These are phyloP conservation scores for Drosophila paranaensis DNA, from an alignment of 2,888 invertebrate genomes.

Conservation along the genomic window DNA sequence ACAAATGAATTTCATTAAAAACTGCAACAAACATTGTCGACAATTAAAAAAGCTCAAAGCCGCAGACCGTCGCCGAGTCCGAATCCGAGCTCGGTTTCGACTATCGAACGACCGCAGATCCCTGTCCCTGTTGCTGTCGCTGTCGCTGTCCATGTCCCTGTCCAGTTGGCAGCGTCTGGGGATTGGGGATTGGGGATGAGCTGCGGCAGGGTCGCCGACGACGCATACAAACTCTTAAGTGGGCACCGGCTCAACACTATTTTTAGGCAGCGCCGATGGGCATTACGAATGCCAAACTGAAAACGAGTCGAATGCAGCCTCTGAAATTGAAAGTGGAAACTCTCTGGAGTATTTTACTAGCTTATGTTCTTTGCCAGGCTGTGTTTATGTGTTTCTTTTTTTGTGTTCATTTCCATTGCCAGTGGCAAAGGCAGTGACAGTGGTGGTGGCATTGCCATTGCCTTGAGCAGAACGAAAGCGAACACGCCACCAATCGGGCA, in stretches of 20 bases:
- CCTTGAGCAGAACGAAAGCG: conserved; percentile 40
- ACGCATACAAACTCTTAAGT: conserved; percentile 62
- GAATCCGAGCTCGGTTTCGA: conserved; percentile 22
- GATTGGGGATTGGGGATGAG: conserved; percentile 70
- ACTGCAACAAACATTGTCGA: conserved; percentile 80
- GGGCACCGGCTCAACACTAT: conserved; percentile 55
- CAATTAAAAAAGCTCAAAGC: conserved; percentile 73
- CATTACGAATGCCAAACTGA: conserved; percentile 45
- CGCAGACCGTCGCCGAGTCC: conserved; percentile 44
- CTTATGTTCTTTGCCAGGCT: conserved; percentile 22
- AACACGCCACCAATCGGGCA: conserved; percentile 67
- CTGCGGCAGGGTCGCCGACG: conserved; percentile 33
- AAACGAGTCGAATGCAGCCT: conserved; percentile 55
- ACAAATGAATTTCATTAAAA: conserved; percentile 79
- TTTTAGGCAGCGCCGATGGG: conserved; percentile 61
- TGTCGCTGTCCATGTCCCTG: conserved; percentile 20
- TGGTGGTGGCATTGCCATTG: not conserved
- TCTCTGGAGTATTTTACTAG: conserved; percentile 73
- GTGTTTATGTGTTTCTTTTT: conserved; percentile 6
- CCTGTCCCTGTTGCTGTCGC: too few species aligned
- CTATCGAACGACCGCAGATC: conserved; percentile 10
- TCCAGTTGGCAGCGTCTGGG: conserved; percentile 41
- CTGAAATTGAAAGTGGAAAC: conserved; percentile 82
- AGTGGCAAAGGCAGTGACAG: conserved; percentile 5
- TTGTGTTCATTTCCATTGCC: conserved; percentile 7